phyloP scores from a whole-genome alignment of 2,888 invertebrate species.

The Hydrotaea diabolus region DNA sequence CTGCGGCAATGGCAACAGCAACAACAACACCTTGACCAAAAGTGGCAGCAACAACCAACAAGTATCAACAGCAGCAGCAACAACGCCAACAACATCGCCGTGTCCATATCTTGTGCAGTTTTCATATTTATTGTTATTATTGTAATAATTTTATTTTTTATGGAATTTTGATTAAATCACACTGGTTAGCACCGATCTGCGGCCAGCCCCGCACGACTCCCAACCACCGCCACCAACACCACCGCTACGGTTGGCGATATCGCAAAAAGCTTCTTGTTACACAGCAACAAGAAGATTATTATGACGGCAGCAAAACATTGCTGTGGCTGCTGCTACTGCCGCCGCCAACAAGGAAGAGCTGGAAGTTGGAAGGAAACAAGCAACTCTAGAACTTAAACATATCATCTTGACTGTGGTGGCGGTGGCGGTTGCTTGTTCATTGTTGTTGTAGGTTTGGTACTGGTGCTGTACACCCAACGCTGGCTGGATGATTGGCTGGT shows the following conservation, averaged over 20 bases:
- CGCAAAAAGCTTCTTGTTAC: constrained; percentile 28
- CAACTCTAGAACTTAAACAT: background rate
- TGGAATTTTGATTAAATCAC: constrained; percentile 69
- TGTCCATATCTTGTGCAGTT: constrained; percentile 61
- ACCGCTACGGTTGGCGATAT: background rate
- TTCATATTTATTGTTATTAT: constrained; percentile 68
- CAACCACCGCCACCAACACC: no score
- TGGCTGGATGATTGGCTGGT: constrained; percentile 23
- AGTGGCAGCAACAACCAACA: constrained; percentile 33
- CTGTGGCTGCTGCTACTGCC: background rate
- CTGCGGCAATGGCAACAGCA: constrained; percentile 29
- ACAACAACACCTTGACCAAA: constrained; percentile 36
- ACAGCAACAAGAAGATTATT: constrained; percentile 40
- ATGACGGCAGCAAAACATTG: background rate
- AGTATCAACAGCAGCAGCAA: constrained; percentile 20
- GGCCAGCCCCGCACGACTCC: constrained; percentile 42
- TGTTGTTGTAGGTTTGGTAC: constrained; percentile 38
- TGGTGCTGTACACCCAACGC: background rate
- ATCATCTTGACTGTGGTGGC: background rate
- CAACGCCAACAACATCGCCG: constrained; percentile 44
- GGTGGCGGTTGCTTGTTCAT: background rate
- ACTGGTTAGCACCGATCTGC: constrained; percentile 57
- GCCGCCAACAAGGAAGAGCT: background rate
- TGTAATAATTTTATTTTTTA: constrained; percentile 68
- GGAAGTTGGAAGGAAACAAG: background rate